Percentiles rank a stretch among this genome's conserved stretches.
Conservation (phyloP, 2,113 vertebrate genomes). For the cat (Felis catus) region F.catus_Fca126_mat1.0 CM031411.1:119355001-119355500, state of each 20-base stretch:
- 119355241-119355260: background rate
- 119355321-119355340: background rate
- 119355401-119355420: background rate
- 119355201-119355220: background rate
- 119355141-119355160: too few species aligned
- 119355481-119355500: background rate
- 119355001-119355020: background rate
- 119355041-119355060: too few species aligned
- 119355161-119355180: too few species aligned
- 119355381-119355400: background rate
- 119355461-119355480: background rate
- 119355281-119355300: background rate
- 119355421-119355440: background rate
- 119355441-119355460: background rate
- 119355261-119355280: background rate
- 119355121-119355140: too few species aligned
- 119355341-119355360: background rate
- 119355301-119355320: background rate
- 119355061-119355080: too few species aligned
- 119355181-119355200: background rate
- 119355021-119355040: background rate
- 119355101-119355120: too few species aligned
- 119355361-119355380: background rate
- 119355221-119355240: background rate
- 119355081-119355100: too few species aligned